Evolutionary conservation across 2,113 vertebrate genomes (phyloP), one percentile per base, ranked within the genome.

Genomic region (Hemiscyllium ocellatum): DNA sequence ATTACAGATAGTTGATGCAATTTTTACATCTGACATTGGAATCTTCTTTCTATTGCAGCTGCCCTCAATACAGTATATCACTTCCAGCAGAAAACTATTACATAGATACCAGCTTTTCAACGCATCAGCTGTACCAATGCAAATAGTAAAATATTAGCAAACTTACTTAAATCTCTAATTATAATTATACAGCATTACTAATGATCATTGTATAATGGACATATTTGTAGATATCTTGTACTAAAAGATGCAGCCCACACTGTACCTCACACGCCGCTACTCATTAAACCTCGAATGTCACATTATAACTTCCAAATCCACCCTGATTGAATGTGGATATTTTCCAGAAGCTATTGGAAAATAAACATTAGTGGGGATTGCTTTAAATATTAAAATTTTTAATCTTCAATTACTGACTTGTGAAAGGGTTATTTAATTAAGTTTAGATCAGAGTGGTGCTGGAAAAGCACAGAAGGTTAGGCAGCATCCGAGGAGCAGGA

Each of bases 1-100:
- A 95, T 95, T 95, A 95, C 29, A 95, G 94, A 72, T 72, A 95
- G 94, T 50, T 72, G 68, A 72, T 95, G 47, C 69, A 95, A 33
- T 72, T 95, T 72, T 95, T 72, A 76, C 47, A 95, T 95, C 68
- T 52, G 37, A 72, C 94, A 70, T 95, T 50, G 33, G 68, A 12
- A 29, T 76, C 29, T 19, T 47, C 68, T 33, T 95, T 95, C 69
- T 47, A 95, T 72, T 12, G 68, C 66, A 15, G 68, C 68, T 95
- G 93, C 6, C 65, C 93, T 50, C 66, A 42, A 47, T 47, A 47
- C 42, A 47, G 42, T 47, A n/a, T 22, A 90, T 61, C 1, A 26
- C 61, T 89, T 33, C 52, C 87, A 90, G 56, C 52, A 2, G 26
- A 26, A 61, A 65, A 61, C 33, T 52, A 90, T 61, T 90, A 65